phyloP scores from a whole-genome alignment of 2,797 vertebrate species.

The Setipinna tenuifilis region DNA sequence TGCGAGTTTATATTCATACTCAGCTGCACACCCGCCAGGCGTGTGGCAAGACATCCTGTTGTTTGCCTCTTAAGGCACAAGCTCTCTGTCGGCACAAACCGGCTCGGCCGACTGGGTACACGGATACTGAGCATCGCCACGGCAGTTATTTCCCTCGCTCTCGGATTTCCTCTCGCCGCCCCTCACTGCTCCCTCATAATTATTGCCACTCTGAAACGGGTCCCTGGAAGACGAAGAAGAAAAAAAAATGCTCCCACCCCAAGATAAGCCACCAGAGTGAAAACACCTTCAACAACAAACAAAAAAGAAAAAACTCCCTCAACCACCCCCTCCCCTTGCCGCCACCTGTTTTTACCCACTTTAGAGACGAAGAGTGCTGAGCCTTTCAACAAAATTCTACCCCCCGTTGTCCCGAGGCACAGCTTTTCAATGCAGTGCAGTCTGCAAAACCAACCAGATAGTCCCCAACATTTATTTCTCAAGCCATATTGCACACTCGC shows the following conservation, averaged over 20 bases:
- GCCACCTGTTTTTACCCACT: background rate
- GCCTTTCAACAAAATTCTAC: background rate
- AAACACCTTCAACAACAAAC: background rate
- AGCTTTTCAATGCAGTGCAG: background rate
- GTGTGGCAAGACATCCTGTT: background rate
- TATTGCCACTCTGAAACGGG: background rate
- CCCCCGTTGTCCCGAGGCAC: background rate
- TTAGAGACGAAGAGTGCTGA: background rate
- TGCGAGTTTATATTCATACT: slow-evolving; percentile 25
- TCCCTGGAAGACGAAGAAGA: background rate
- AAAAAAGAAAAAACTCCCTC: no score
- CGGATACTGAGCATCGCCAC: background rate
- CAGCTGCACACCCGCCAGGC: background rate
- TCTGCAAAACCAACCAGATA: background rate
- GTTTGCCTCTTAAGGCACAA: slow-evolving; percentile 29
- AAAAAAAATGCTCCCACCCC: background rate
- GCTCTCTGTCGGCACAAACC: background rate
- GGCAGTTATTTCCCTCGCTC: background rate
- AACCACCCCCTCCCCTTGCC: background rate
- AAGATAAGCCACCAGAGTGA: background rate
- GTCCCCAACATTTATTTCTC: background rate
- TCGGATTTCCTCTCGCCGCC: background rate
- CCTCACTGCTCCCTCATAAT: background rate
- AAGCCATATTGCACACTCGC: background rate
- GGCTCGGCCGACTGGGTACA: background rate